Evolutionary conservation across 2,113 vertebrate species (phyloP), one percentile per base, ranked within the genome.

Genomic region (Panthera uncia): DNA sequence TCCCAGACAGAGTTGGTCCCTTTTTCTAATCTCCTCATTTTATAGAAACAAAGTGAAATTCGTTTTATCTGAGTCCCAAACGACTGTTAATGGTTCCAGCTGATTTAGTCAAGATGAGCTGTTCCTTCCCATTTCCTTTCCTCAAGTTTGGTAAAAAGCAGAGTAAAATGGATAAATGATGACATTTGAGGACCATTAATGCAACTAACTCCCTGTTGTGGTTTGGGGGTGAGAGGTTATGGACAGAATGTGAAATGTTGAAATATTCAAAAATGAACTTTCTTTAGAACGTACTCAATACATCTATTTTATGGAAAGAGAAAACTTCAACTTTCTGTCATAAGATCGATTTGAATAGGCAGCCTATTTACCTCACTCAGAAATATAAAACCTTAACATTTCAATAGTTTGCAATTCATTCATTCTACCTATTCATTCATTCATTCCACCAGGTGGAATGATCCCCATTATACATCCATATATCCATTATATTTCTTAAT

Each of bases 31-130:
- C 79, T 94, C 90, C 65, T 97, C 91, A 61, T 98, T 97, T 97
- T 98, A 94, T 52, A 96, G 87, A 97, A 91, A 96, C 95, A 96
- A 94, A 98, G 94, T 95, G 80, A 66, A 96, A 8, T 84, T 88
- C 33, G 68, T 21, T 81, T 94, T 41, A 86, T 86, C 27, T 19
- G 73, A 89, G 27, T 48, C 50, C 18, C 23, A 9, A 52, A 76
- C 23, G 45, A 90, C 74, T 29, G 36, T 82, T n/a, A 94, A 95
- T 50, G 57, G 89, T 81, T 74, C 45, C 61, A 88, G 96, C 31
- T 41, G 57, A 66, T 50, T 83, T 79, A 10, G 23, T 63, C 84
- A 86, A 78, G 79, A 82, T 78, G 52, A 68, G 69, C 15, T 38
- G 2, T 16, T 18, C 87, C 19, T 16, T 81, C 78, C 55, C 80